Conservation (phyloP, 2,888 invertebrate species). For the Cylindroiulus punctatus region DNA sequence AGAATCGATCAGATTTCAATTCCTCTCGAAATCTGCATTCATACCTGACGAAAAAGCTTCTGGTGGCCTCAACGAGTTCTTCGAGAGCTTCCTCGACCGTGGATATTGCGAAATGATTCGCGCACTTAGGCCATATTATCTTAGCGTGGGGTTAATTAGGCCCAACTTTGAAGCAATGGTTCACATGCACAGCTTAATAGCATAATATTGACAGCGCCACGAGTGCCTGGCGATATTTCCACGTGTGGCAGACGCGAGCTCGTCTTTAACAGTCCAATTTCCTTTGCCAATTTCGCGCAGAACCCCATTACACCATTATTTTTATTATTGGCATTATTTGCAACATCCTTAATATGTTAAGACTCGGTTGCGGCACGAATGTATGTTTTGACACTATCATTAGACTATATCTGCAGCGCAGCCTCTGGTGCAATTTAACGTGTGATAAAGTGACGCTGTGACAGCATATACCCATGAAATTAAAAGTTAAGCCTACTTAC, state of each 20-base stretch:
- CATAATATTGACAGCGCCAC: neutral
- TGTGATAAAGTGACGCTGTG: conserved; percentile 26
- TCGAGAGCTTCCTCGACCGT: neutral
- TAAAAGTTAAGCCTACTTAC: conserved; percentile 38
- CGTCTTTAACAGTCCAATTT: conserved; percentile 38
- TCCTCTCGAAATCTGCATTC: too few relatives aligned
- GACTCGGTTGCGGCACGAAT: conserved; percentile 26
- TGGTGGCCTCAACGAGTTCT: neutral
- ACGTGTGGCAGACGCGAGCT: neutral
- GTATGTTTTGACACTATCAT: conserved; percentile 38
- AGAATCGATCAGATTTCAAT: too few relatives aligned
- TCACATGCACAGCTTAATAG: neutral
- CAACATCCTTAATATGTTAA: conserved; percentile 42
- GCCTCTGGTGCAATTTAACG: neutral
- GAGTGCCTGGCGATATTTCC: neutral
- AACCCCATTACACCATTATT: conserved; percentile 42
- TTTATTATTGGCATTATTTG: conserved; percentile 42
- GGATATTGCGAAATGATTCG: neutral
- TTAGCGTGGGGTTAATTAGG: neutral
- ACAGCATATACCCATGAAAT: conserved; percentile 38
- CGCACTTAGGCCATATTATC: neutral
- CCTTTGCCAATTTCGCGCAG: conserved; percentile 29
- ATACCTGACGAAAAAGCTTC: too few relatives aligned
- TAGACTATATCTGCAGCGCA: conserved; percentile 26
- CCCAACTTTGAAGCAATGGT: neutral